phyloP scores from a whole-genome alignment of 2,888 invertebrate species.

The Perithous albicinctus region DNA sequence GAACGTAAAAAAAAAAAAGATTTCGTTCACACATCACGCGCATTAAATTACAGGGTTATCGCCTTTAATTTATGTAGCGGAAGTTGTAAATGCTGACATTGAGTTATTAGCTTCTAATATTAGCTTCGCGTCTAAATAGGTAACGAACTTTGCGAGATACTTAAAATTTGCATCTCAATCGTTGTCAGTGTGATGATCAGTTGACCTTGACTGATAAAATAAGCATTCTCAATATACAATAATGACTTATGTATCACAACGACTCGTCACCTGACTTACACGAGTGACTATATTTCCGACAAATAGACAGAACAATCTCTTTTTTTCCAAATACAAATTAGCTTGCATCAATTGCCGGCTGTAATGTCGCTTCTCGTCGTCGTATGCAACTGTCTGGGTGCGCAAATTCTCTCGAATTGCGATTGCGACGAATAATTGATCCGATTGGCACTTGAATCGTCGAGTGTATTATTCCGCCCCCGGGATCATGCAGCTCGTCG shows the following conservation, averaged over 20 bases:
- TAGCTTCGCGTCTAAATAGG: not conserved
- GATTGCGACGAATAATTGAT: conserved; percentile 29
- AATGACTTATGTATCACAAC: conserved; percentile 22
- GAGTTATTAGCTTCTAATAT: not conserved
- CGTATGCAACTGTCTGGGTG: not conserved
- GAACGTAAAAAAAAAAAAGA: not conserved
- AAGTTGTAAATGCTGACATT: not conserved
- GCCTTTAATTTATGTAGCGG: not conserved
- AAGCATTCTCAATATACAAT: not conserved
- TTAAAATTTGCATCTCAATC: conserved; percentile 23
- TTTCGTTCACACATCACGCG: not conserved
- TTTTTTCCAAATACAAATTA: not conserved
- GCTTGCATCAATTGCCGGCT: not conserved
- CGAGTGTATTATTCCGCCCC: conserved; percentile 10
- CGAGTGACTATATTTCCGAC: conserved; percentile 42
- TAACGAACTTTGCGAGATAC: not conserved
- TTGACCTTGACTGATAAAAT: conserved; percentile 50
- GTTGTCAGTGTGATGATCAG: conserved; percentile 35
- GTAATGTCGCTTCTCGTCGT: not conserved
- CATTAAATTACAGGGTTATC: not conserved
- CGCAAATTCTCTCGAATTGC: conserved; percentile 28
- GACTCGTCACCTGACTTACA: not conserved
- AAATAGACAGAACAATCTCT: conserved; percentile 2
- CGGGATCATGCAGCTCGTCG: not conserved
- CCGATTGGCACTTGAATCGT: conserved; percentile 12